Evolutionary conservation across 2,113 vertebrate species (phyloP).

Genomic region (Mirza zaza): DNA sequence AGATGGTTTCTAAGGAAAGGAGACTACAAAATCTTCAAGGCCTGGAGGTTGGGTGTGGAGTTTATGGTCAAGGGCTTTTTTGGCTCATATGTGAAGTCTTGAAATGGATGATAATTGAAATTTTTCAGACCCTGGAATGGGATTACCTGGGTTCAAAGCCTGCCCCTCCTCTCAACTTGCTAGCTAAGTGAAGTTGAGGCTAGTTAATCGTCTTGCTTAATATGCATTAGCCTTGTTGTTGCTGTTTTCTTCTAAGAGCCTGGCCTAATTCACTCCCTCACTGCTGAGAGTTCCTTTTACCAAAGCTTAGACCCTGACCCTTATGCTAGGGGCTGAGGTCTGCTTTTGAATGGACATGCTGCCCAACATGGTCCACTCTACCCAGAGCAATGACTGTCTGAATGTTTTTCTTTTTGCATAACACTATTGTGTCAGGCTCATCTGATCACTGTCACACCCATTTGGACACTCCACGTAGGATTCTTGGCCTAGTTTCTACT

Average conservation of each 20-base stretch:
- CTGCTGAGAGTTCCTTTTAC: not conserved
- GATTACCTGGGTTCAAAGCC: not conserved
- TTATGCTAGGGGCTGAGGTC: not conserved
- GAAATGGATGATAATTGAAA: not conserved
- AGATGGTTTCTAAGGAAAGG: too few species aligned
- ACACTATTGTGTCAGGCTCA: not conserved
- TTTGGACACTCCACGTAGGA: not conserved
- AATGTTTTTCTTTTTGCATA: not conserved
- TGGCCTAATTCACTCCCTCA: not conserved
- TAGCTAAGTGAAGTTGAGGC: not conserved
- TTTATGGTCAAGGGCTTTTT: not conserved
- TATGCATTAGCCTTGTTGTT: rapidly evolving
- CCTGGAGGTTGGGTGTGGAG: too few species aligned
- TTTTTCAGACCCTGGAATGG: not conserved
- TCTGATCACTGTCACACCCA: not conserved
- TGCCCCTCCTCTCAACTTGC: not conserved
- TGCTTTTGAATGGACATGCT: not conserved
- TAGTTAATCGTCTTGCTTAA: not conserved
- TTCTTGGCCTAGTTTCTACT: not conserved
- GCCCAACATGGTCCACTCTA: not conserved
- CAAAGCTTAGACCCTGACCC: not conserved
- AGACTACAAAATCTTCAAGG: not conserved
- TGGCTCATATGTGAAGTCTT: not conserved
- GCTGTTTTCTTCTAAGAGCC: not conserved
- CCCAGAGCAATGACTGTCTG: not conserved